These are phyloP conservation scores for Callyntrura sp. DNA, from an alignment of 2,888 invertebrate genomes.

Conservation along the genomic window DNA sequence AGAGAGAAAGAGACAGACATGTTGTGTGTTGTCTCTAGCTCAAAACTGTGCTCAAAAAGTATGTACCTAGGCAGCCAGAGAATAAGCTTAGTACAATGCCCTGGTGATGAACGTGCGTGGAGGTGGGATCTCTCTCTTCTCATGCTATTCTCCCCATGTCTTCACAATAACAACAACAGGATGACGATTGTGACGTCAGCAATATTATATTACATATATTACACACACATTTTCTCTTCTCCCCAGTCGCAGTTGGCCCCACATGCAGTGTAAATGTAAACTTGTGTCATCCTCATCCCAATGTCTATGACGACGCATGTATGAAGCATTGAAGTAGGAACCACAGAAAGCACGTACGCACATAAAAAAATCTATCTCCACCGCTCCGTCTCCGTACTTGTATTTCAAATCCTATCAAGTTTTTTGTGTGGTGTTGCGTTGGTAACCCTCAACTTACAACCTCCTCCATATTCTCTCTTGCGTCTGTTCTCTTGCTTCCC, in stretches of 20 bases:
- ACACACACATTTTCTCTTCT: not conserved
- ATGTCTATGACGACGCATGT: slow-evolving; percentile 28
- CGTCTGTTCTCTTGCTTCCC: slow-evolving; percentile 50
- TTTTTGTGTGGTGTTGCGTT: not conserved
- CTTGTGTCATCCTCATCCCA: not conserved
- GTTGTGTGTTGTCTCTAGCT: not conserved
- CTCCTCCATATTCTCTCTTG: not conserved
- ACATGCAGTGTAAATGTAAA: not conserved
- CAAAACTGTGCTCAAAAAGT: slow-evolving; percentile 42
- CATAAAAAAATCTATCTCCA: slow-evolving; percentile 66
- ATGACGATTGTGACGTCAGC: slow-evolving; percentile 76
- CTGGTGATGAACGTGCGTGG: slow-evolving; percentile 76
- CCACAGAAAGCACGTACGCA: slow-evolving; percentile 74
- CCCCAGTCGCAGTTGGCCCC: not conserved
- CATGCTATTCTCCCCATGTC: slow-evolving; percentile 39
- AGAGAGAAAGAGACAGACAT: not conserved
- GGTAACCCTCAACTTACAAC: slow-evolving; percentile 6
- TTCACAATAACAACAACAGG: slow-evolving; percentile 45
- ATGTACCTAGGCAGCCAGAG: not conserved
- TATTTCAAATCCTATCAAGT: not conserved
- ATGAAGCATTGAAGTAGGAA: slow-evolving; percentile 32
- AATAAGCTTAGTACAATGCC: slow-evolving; percentile 73
- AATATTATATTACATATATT: slow-evolving; percentile 32
- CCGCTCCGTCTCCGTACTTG: not conserved
- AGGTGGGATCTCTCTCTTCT: slow-evolving; percentile 72